Conservation (phyloP, 2,888 invertebrate genomes). For the Pyrocoelia pectoralis region DNA sequence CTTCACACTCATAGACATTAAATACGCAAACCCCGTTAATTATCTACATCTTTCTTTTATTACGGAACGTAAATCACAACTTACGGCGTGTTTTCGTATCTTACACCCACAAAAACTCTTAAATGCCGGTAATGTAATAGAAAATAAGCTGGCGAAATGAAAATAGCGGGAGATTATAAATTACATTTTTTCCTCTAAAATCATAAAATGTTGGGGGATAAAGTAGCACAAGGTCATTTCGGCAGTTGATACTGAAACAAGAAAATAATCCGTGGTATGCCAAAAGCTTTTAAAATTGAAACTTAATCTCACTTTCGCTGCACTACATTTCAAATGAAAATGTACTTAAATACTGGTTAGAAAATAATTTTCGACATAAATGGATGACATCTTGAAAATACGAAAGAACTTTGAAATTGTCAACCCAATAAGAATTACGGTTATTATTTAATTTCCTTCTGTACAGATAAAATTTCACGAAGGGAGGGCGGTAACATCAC, state of each 20-base stretch:
- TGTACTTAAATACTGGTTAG: not conserved
- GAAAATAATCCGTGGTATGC: slow-evolving; percentile 5
- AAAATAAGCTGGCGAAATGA: not conserved
- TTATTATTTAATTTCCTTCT: slow-evolving; percentile 1
- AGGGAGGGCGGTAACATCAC: not conserved
- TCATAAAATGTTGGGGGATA: not conserved
- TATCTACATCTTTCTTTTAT: not conserved
- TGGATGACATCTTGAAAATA: not conserved
- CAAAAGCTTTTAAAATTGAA: slow-evolving; percentile 6
- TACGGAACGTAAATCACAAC: not conserved
- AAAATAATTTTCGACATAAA: not conserved
- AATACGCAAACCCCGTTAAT: too few species aligned
- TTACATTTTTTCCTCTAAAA: not conserved
- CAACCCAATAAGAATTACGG: not conserved
- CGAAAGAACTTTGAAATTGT: not conserved
- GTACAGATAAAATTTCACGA: not conserved
- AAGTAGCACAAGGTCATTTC: slow-evolving; percentile 7
- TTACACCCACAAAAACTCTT: not conserved
- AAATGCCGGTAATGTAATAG: not conserved
- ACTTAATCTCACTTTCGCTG: slow-evolving; percentile 3
- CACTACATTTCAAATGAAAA: not conserved
- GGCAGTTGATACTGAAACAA: slow-evolving; percentile 1
- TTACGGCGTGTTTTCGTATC: not conserved
- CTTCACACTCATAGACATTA: too few species aligned
- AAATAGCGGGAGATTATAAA: not conserved